phyloP scores from a whole-genome alignment of 2,797 vertebrate genomes.

The Takifugu rubripes region DNA sequence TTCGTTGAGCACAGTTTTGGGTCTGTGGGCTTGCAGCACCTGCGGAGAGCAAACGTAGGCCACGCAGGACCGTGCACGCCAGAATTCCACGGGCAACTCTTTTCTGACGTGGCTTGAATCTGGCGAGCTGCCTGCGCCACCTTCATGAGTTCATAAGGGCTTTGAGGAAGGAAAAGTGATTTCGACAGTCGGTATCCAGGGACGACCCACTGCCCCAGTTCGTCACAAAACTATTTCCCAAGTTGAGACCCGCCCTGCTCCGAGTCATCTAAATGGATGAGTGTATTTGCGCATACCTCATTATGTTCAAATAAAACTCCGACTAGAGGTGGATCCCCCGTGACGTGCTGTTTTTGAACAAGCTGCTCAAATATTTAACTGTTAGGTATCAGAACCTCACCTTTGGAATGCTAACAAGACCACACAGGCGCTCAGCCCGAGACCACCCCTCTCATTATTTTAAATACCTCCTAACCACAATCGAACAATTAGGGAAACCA shows the following conservation, averaged over 20 bases:
- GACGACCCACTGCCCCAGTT: constrained; percentile 34
- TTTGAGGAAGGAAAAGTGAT: constrained; percentile 5
- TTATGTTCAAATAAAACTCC: constrained; percentile 32
- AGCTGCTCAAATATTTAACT: constrained; percentile 38
- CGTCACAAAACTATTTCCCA: constrained; percentile 3
- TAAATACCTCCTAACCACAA: neutral
- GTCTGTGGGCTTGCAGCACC: neutral
- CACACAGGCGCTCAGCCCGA: neutral
- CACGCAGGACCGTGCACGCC: neutral
- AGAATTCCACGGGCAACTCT: neutral
- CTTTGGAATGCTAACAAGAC: constrained; percentile 19
- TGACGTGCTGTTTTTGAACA: constrained; percentile 27
- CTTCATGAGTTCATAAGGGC: constrained; percentile 19
- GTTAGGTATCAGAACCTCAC: neutral
- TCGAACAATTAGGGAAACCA: neutral
- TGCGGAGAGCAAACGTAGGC: neutral
- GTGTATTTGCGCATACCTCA: constrained; percentile 13
- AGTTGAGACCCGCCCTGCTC: constrained; percentile 23
- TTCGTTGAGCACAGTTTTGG: neutral
- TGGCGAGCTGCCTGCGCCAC: neutral
- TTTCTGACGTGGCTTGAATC: constrained; percentile 19
- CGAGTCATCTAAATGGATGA: constrained; percentile 8
- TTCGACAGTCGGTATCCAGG: constrained; percentile 1
- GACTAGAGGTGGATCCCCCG: constrained; percentile 5
- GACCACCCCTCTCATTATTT: neutral